Conservation (phyloP, 2,888 invertebrate genomes). For the Brachyopa scutellaris region DNA sequence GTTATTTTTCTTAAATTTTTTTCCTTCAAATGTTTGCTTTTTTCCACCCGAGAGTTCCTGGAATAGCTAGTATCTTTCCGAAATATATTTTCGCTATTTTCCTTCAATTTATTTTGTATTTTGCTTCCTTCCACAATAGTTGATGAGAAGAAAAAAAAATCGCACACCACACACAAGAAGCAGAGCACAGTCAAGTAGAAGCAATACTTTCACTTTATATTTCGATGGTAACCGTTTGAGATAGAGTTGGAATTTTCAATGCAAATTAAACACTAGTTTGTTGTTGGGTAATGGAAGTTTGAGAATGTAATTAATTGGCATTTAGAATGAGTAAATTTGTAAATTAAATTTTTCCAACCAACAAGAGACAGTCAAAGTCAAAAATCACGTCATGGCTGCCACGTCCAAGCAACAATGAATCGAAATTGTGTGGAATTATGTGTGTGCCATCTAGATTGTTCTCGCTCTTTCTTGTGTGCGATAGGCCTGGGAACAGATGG, state of each 20-base stretch:
- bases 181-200: conserved; percentile 57
- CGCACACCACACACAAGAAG: conserved; percentile 67
- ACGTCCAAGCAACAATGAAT: conserved; percentile 82
- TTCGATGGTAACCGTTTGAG: conserved; percentile 59
- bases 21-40: not conserved
- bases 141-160: conserved; percentile 46
- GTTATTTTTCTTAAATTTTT: conserved; percentile 6
- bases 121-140: conserved; percentile 60
- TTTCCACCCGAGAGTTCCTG: conserved; percentile 1
- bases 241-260: conserved; percentile 61
- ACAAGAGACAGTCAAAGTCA: conserved; percentile 77
- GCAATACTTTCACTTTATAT: conserved; percentile 72
- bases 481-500: conserved; percentile 30
- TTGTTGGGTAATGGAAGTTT: conserved; percentile 71
- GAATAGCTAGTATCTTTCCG: conserved; percentile 26
- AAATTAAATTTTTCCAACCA: conserved; percentile 70
- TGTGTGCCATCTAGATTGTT: conserved; percentile 25
- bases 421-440: conserved; percentile 74
- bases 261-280: conserved; percentile 67
- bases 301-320: conserved; percentile 71
- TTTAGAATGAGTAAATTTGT: conserved; percentile 70
- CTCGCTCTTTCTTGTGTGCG: conserved; percentile 28
- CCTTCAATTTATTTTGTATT: conserved; percentile 36
- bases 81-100: conserved; percentile 26
- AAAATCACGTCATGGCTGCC: conserved; percentile 82